A percentile compares a stretch with the other conserved stretches of the same genome.
phyloP scores from a whole-genome alignment of 2,888 invertebrate genomes.

The Caenorhabditis sp. region DNA sequence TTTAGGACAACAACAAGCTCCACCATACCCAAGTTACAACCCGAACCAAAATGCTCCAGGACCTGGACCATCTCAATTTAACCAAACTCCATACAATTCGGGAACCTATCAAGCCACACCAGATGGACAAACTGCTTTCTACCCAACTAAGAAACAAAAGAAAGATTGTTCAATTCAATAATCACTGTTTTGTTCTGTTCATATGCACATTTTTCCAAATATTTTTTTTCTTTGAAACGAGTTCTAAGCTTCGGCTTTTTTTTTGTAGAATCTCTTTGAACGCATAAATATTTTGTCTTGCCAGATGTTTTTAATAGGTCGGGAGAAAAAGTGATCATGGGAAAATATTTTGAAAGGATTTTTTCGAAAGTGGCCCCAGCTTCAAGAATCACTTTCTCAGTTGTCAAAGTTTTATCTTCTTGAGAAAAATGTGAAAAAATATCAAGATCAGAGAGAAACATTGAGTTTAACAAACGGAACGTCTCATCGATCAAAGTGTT shows the following conservation, averaged over 20 bases:
- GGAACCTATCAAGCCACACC: conserved; percentile 14
- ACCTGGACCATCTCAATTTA: neutral
- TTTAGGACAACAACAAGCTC: conserved; percentile 32
- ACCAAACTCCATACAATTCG: neutral
- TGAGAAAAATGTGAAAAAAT: too few relatives aligned
- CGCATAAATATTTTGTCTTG: neutral
- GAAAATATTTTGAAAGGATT: too few relatives aligned
- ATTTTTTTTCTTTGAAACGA: neutral
- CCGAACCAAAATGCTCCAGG: conserved; percentile 31
- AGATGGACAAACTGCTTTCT: conserved; percentile 56
- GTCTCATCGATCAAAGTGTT: too few relatives aligned
- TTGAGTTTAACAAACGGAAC: too few relatives aligned
- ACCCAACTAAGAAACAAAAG: conserved; percentile 66
- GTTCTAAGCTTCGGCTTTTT: neutral
- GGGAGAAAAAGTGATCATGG: neutral
- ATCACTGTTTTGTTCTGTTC: neutral
- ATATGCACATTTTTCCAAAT: neutral
- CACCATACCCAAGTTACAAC: conserved; percentile 53
- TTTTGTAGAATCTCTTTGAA: neutral
- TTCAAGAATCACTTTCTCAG: too few relatives aligned
- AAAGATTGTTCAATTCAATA: conserved; percentile 58
- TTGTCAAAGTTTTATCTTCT: too few relatives aligned
- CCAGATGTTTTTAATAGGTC: neutral
- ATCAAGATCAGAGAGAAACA: too few relatives aligned
- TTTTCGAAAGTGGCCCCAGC: too few relatives aligned